phyloP scores from a whole-genome alignment of 2,797 vertebrate species.

The Tokudaia muenninki region DNA sequence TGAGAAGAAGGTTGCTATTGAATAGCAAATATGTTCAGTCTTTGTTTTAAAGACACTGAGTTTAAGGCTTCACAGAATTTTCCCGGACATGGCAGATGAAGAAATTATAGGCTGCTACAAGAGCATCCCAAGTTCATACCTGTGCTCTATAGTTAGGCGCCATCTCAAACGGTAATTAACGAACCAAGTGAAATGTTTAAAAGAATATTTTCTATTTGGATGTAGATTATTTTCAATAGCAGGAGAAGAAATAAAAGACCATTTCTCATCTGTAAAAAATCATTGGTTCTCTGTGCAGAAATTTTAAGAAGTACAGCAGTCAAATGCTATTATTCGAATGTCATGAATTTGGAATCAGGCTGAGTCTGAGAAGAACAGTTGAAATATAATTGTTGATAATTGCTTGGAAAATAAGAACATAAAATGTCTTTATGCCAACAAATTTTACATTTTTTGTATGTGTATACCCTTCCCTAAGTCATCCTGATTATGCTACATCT shows the following conservation, averaged over 20 bases:
- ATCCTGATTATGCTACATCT: slow-evolving; percentile 46
- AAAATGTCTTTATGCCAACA: slow-evolving; percentile 19
- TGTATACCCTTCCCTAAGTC: slow-evolving; percentile 24
- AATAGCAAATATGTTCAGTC: not conserved
- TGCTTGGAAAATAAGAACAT: slow-evolving; percentile 51
- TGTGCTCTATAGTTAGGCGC: not conserved
- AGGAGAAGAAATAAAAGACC: not conserved
- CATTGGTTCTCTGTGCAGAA: slow-evolving; percentile 15
- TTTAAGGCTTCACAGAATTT: slow-evolving; percentile 11
- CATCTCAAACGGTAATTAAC: not conserved
- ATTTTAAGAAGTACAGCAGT: not conserved
- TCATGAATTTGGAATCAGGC: slow-evolving; percentile 54
- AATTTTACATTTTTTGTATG: slow-evolving; percentile 53
- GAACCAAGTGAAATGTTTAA: not conserved
- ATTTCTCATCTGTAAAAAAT: slow-evolving; percentile 48
- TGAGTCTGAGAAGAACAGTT: slow-evolving; percentile 49
- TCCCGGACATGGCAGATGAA: not conserved
- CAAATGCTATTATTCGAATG: slow-evolving; percentile 54
- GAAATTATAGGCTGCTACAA: not conserved
- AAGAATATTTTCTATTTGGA: slow-evolving; percentile 24
- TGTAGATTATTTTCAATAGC: not conserved
- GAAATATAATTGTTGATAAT: slow-evolving; percentile 63
- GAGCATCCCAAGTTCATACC: not conserved
- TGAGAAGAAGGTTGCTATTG: not conserved
- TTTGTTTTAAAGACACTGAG: slow-evolving; percentile 17